Percentiles rank a stretch among this genome's conserved stretches.
Evolutionary conservation across 1,140 invertebrate genomes (phyloP).

Genomic region (Chymomyza costata): DNA sequence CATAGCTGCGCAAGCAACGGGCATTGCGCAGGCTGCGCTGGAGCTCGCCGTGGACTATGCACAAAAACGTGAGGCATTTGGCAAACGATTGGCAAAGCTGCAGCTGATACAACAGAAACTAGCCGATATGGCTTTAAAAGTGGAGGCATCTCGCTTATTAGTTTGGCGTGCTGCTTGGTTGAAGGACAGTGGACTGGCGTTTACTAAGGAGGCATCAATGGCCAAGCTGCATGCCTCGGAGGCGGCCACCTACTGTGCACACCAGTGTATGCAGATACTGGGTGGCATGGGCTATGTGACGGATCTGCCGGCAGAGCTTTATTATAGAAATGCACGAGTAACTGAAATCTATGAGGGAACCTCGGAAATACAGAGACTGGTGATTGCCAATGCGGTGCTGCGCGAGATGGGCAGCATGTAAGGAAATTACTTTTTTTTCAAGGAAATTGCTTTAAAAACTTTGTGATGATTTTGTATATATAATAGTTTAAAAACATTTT

Average conservation of each 20-base stretch:
- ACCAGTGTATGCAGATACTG: slow-evolving; percentile 79
- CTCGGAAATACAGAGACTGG: slow-evolving; percentile 95
- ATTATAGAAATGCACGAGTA: slow-evolving; percentile 93
- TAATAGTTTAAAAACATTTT: too few species aligned
- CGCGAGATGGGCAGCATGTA: slow-evolving; percentile 8
- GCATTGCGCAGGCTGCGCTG: slow-evolving; percentile 93
- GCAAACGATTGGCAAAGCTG: slow-evolving; percentile 88
- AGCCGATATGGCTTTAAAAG: slow-evolving; percentile 90
- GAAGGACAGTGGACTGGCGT: slow-evolving; percentile 90
- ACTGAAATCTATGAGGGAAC: slow-evolving; percentile 96
- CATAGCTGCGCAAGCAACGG: slow-evolving; percentile 91
- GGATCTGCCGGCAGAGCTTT: slow-evolving; percentile 96
- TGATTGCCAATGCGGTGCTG: slow-evolving; percentile 89
- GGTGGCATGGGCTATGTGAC: slow-evolving; percentile 96
- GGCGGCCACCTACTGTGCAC: slow-evolving; percentile 92
- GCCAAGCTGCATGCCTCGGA: slow-evolving; percentile 95
- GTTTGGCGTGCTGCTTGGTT: slow-evolving; percentile 93
- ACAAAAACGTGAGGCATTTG: slow-evolving; percentile 90
- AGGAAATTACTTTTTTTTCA: not conserved
- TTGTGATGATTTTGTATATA: too few species aligned
- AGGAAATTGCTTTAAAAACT: too few species aligned
- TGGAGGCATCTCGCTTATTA: slow-evolving; percentile 90
- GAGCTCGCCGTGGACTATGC: slow-evolving; percentile 97
- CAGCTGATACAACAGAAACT: slow-evolving; percentile 94
- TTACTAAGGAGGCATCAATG: slow-evolving; percentile 96